Conservation (phyloP, 2,113 vertebrate genomes). For the Petroica traversi region DNA sequence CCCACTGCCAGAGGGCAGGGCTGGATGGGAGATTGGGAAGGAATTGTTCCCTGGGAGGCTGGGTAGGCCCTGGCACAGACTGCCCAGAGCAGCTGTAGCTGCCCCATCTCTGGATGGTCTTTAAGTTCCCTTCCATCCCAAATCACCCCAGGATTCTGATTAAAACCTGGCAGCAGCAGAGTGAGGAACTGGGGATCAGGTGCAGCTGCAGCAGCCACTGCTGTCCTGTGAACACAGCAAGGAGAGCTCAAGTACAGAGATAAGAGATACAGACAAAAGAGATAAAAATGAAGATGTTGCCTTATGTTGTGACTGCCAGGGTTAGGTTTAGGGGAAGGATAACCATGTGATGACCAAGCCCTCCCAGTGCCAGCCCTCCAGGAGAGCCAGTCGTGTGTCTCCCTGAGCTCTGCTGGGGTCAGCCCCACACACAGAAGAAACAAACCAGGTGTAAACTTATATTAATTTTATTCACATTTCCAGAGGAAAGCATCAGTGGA, state of each 20-base stretch:
- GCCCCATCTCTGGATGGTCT: not conserved
- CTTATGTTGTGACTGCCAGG: no score
- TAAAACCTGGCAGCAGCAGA: not conserved
- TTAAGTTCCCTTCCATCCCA: not conserved
- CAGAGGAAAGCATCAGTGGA: constrained; percentile 35
- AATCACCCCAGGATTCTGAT: not conserved
- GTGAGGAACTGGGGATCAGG: not conserved
- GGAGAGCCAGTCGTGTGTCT: not conserved
- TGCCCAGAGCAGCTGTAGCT: not conserved
- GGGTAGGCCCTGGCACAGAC: not conserved
- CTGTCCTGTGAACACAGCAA: not conserved
- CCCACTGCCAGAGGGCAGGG: not conserved
- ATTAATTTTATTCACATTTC: constrained; percentile 61
- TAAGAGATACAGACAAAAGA: fast-evolving
- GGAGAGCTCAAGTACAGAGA: not conserved
- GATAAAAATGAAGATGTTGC: not conserved
- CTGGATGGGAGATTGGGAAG: not conserved
- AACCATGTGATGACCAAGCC: not conserved
- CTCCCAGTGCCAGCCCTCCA: not conserved
- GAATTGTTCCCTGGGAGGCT: not conserved
- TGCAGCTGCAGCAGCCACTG: not conserved
- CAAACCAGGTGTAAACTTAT: not conserved
- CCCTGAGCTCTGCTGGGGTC: fast-evolving
- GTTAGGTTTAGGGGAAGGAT: not conserved
- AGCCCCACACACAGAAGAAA: not conserved